phyloP scores from a whole-genome alignment of 2,113 vertebrate genomes.

The Entosphenus tridentatus region DNA sequence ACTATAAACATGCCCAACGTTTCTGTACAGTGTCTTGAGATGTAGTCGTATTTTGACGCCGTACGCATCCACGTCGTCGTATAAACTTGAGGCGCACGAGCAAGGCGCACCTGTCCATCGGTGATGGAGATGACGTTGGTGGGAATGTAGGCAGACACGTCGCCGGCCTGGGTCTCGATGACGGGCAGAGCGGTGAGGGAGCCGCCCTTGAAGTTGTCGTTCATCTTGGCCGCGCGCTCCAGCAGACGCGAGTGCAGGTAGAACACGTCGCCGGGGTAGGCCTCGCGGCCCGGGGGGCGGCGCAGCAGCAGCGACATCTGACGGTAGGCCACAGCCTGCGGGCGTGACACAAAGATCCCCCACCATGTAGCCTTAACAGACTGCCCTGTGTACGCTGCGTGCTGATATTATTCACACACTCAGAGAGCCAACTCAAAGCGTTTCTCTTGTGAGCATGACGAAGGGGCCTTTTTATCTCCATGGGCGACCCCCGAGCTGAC shows the following conservation, averaged over 20 bases:
- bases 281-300: slow-evolving; percentile 79
- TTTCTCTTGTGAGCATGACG: no score
- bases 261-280: slow-evolving; percentile 91
- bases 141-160: slow-evolving; percentile 97
- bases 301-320: slow-evolving; percentile 96
- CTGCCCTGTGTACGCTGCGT: not conserved
- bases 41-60: no score
- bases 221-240: slow-evolving; percentile 96
- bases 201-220: slow-evolving; percentile 73
- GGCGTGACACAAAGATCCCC: not conserved
- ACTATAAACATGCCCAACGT: no score
- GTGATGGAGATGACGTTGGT: slow-evolving; percentile 98
- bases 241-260: slow-evolving; percentile 90
- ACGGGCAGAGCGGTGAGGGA: slow-evolving; percentile 87
- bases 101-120: slow-evolving; percentile 53
- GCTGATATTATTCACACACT: no score
- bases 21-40: no score
- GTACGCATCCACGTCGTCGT: no score
- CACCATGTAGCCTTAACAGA: not conserved
- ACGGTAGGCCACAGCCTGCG: slow-evolving; percentile 78
- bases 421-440: no score
- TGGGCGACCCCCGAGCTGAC: no score
- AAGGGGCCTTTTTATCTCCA: no score
- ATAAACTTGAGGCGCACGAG: not conserved
- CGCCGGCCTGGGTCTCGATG: slow-evolving; percentile 94